Conservation (phyloP, 2,113 vertebrate genomes). For the Phainopepla nitens region DNA sequence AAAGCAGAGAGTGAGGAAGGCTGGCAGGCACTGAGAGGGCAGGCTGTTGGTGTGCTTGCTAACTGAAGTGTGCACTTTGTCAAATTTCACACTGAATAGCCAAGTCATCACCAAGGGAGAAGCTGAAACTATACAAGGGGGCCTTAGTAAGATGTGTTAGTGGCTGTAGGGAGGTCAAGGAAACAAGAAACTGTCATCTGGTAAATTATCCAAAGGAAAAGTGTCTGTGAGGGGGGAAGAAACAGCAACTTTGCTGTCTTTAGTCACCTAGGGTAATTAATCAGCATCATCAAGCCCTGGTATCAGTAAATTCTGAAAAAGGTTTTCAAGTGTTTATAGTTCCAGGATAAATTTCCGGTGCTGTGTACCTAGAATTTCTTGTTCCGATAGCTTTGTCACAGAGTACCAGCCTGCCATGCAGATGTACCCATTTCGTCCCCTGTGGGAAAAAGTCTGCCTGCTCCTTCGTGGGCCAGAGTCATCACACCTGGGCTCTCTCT, state of each 20-base stretch:
- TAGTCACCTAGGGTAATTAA: neutral
- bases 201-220: neutral
- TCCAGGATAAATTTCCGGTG: neutral
- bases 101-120: neutral
- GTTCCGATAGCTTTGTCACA: neutral
- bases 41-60: neutral
- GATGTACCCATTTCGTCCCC: neutral
- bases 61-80: neutral
- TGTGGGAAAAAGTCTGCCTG: neutral
- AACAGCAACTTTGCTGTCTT: neutral
- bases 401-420: neutral
- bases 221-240: neutral
- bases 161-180: neutral
- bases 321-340: neutral
- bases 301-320: neutral
- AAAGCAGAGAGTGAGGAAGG: neutral
- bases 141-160: neutral
- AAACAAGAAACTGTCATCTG: neutral
- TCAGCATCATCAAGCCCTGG: neutral
- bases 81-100: neutral
- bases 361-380: neutral
- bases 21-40: neutral
- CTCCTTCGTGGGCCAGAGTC: neutral
- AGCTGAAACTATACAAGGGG: neutral
- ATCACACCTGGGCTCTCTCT: neutral